Evolutionary conservation across 2,888 invertebrate species (phyloP).

Genomic region (Drosophila anomalata): DNA sequence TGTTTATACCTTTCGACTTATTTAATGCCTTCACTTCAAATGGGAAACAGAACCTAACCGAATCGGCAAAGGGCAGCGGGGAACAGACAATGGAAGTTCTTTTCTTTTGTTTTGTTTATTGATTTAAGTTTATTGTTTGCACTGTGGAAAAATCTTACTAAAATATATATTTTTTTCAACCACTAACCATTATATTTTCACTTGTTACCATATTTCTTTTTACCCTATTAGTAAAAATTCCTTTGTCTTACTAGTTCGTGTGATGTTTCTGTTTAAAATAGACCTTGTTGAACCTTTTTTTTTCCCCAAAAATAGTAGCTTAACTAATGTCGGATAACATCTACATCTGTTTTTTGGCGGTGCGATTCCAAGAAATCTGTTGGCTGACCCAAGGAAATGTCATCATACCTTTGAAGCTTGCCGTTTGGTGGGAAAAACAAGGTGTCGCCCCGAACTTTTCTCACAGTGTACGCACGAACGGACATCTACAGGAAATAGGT

Average conservation of each 20-base stretch:
- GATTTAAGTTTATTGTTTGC: constrained; percentile 74
- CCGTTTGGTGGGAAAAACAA: constrained; percentile 18
- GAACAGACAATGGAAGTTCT: constrained; percentile 62
- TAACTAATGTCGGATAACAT: constrained; percentile 26
- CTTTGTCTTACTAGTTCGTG: neutral
- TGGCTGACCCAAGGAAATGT: constrained; percentile 29
- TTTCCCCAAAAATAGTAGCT: neutral
- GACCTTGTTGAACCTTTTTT: constrained; percentile 8
- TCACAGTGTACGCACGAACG: constrained; percentile 46
- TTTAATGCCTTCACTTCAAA: constrained; percentile 78
- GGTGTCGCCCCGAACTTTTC: constrained; percentile 6
- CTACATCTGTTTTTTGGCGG: constrained; percentile 29
- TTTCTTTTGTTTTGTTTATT: constrained; percentile 65
- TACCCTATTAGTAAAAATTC: neutral
- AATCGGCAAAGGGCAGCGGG: constrained; percentile 45
- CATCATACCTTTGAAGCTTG: constrained; percentile 26
- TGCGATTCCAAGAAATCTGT: constrained; percentile 12
- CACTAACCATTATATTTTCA: too few relatives aligned
- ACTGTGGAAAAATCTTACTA: constrained; percentile 22
- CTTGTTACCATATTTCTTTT: neutral
- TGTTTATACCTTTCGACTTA: constrained; percentile 79
- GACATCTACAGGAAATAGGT: constrained; percentile 49
- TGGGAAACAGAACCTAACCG: constrained; percentile 66
- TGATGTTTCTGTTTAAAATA: constrained; percentile 1
- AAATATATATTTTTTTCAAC: neutral